Percentiles rank a stretch among this genome's conserved stretches.
phyloP scores from a whole-genome alignment of 2,113 vertebrate species.

The Brachypteracias leptosomus region DNA sequence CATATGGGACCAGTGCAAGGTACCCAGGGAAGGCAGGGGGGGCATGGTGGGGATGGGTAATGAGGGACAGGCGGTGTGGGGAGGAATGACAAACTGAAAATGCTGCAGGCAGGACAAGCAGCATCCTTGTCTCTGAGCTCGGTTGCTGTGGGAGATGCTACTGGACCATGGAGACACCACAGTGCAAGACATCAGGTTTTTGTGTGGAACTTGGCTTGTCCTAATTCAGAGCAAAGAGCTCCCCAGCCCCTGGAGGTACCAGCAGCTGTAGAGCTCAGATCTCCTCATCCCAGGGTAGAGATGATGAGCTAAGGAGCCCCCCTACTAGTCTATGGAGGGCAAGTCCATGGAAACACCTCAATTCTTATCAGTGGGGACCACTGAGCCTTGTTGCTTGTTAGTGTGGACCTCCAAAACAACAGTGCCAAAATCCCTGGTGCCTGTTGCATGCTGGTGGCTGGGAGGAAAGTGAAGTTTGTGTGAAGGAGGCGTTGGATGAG shows the following conservation, averaged over 20 bases:
- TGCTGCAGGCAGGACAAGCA: background rate
- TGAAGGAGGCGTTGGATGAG: background rate
- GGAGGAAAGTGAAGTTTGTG: background rate
- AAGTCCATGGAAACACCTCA: background rate
- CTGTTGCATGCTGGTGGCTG: background rate
- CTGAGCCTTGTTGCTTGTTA: background rate
- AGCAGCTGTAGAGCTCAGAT: background rate
- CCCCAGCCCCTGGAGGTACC: background rate
- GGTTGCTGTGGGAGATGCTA: background rate
- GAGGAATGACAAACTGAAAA: background rate
- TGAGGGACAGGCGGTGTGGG: background rate
- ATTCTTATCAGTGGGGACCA: background rate
- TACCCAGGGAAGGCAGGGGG: background rate
- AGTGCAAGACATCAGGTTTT: background rate
- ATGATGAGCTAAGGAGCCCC: background rate
- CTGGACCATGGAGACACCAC: background rate
- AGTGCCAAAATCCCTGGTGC: background rate
- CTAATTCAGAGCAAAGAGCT: background rate
- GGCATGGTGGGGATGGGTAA: background rate
- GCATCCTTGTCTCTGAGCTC: background rate
- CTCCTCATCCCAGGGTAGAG: background rate
- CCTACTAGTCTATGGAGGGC: accelerated
- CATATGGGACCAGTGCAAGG: accelerated
- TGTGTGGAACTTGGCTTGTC: background rate
- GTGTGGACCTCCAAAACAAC: background rate